These are phyloP conservation scores for Tyto alba DNA, from an alignment of 2,113 vertebrate genomes.

Conservation along the genomic window DNA sequence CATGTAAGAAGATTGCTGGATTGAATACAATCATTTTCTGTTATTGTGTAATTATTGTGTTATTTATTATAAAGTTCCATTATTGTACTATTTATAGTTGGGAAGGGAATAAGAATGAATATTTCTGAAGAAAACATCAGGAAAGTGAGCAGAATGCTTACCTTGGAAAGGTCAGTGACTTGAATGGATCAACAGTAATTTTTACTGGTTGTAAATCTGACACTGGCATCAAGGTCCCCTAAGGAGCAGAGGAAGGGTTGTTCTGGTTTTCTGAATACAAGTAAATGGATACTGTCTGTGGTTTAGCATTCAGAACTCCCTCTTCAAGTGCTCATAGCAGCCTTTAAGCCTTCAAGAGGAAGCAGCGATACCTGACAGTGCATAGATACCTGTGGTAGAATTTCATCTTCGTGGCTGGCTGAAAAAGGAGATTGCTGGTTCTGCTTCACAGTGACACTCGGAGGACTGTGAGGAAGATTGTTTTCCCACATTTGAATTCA, in stretches of 20 bases:
- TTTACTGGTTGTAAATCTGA: neutral
- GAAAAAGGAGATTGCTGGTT: neutral
- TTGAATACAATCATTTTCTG: neutral
- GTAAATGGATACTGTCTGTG: neutral
- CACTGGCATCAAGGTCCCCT: neutral
- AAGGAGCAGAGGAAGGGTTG: neutral
- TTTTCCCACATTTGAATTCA: neutral
- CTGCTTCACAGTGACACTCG: neutral
- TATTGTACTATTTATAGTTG: no score
- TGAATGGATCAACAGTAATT: neutral
- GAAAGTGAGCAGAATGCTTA: neutral
- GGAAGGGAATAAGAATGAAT: neutral
- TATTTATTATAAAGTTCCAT: no score
- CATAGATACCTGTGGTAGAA: fast-evolving
- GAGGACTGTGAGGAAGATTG: neutral
- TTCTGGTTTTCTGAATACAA: fast-evolving
- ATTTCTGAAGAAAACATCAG: neutral
- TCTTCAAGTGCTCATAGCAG: neutral
- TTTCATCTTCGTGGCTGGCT: neutral
- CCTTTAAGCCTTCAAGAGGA: neutral
- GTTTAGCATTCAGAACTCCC: neutral
- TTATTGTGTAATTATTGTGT: no score
- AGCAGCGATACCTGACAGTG: neutral
- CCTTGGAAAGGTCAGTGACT: neutral
- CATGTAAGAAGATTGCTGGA: neutral